phyloP scores from a whole-genome alignment of 2,113 vertebrate species.

The Heloderma charlesbogerti region DNA sequence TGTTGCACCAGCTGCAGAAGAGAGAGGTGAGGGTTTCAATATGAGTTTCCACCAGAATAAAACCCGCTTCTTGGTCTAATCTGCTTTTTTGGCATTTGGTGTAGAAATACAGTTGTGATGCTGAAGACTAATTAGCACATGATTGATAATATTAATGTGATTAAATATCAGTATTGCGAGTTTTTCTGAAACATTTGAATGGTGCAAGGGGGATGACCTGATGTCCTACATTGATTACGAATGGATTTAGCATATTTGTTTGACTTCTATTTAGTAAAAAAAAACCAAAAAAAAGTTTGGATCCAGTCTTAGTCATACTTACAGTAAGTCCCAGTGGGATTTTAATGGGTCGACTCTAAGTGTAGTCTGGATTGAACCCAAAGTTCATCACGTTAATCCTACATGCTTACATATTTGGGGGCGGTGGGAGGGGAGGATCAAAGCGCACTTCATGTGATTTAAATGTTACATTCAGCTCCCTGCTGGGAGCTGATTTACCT shows the following conservation, averaged over 20 bases:
- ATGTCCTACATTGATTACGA: background rate
- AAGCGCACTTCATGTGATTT: background rate
- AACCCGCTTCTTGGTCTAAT: background rate
- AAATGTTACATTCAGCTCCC: background rate
- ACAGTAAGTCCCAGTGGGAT: background rate
- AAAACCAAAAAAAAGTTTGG: background rate
- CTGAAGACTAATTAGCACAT: background rate
- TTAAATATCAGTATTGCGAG: background rate
- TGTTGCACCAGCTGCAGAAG: conserved; percentile 1
- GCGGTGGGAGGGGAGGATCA: background rate
- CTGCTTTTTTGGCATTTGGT: background rate
- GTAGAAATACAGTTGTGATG: background rate
- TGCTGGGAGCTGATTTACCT: background rate
- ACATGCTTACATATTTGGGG: background rate
- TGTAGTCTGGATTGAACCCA: background rate
- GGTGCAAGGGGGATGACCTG: too few species aligned
- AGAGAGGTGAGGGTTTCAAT: background rate
- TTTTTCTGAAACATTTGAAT: background rate
- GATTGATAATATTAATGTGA: background rate
- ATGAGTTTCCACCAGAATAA: background rate
- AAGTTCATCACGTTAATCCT: background rate
- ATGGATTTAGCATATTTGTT: background rate
- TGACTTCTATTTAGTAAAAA: background rate
- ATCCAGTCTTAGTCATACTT: background rate
- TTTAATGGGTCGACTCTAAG: background rate